Evolutionary conservation across 2,888 invertebrate species (phyloP).

Genomic region (Sussaba pulchella): DNA sequence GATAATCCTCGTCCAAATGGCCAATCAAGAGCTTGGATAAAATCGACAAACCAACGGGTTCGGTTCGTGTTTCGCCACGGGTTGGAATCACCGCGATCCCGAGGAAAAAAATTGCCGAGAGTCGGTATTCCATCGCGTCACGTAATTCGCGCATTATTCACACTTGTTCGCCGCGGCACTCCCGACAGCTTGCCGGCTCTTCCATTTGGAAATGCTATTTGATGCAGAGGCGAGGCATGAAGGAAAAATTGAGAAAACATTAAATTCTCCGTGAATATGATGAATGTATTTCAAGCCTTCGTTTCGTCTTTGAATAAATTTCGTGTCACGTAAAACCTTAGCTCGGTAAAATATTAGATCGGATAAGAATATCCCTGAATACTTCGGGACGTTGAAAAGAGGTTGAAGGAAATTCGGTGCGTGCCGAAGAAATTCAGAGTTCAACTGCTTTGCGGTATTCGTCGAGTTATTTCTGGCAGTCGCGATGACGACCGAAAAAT

Average conservation of each 20-base stretch:
- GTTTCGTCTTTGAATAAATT: constrained; percentile 61
- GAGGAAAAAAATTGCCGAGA: constrained; percentile 14
- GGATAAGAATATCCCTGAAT: constrained; percentile 35
- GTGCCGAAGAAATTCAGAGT: constrained; percentile 33
- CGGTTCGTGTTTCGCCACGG: constrained; percentile 46
- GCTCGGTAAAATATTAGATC: constrained; percentile 17
- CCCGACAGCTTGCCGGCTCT: constrained; percentile 64
- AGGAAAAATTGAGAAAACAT: constrained; percentile 61
- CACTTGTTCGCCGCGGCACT: constrained; percentile 62
- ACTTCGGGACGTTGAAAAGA: constrained; percentile 3
- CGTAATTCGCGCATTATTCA: constrained; percentile 68
- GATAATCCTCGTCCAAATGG: constrained; percentile 66
- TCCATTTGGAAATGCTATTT: constrained; percentile 65
- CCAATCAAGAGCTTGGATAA: constrained; percentile 53
- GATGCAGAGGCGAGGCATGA: constrained; percentile 32
- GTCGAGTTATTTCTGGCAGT: not conserved
- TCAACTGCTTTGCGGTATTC: not conserved
- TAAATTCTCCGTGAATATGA: constrained; percentile 61
- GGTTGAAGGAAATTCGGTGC: not conserved
- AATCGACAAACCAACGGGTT: constrained; percentile 40
- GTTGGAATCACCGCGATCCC: constrained; percentile 41
- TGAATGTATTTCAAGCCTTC: constrained; percentile 52
- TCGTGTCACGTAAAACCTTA: constrained; percentile 10
- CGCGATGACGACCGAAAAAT: not conserved
- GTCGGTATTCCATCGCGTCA: constrained; percentile 62